Evolutionary conservation across 2,113 vertebrate genomes (phyloP).

Genomic region (Brachionichthys hirsutus): DNA sequence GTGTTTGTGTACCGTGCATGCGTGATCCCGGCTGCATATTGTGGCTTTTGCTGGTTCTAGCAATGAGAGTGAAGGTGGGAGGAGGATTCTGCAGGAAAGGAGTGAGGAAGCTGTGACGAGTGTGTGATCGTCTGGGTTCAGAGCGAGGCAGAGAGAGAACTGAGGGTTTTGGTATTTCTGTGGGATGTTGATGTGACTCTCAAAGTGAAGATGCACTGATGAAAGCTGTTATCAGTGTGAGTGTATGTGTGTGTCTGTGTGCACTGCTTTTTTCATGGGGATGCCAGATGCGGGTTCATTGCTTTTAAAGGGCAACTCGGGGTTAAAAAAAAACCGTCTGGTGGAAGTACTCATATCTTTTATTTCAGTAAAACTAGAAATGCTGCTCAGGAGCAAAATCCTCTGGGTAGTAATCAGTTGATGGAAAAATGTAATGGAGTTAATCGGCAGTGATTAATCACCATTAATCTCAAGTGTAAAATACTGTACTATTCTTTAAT

Average conservation of each 20-base stretch:
- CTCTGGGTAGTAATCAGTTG: no score
- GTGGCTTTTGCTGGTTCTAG: slow-evolving; percentile 25
- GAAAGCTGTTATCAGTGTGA: slow-evolving; percentile 10
- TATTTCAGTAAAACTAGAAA: no score
- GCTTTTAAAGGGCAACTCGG: no score
- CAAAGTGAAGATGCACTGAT: background rate
- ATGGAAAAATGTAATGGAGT: no score
- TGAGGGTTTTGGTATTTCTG: slow-evolving; percentile 14
- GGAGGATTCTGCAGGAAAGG: slow-evolving; percentile 13
- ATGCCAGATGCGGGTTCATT: no score
- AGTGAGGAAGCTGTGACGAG: slow-evolving; percentile 15
- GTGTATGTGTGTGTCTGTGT: slow-evolving; percentile 1
- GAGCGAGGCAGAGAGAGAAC: slow-evolving; percentile 1
- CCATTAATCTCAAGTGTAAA: no score
- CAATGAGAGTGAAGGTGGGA: slow-evolving; percentile 50
- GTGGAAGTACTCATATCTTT: no score
- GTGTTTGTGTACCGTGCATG: slow-evolving; percentile 27
- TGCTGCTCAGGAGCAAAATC: no score
- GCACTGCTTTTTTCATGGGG: background rate
- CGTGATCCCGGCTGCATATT: slow-evolving; percentile 21
- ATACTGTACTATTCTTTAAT: no score
- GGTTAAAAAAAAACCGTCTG: no score
- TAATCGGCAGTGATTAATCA: no score
- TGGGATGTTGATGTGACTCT: slow-evolving; percentile 17
- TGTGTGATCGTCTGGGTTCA: slow-evolving; percentile 21